phyloP scores from a whole-genome alignment of 2,797 vertebrate genomes.

The Petrocephalus sullivani region DNA sequence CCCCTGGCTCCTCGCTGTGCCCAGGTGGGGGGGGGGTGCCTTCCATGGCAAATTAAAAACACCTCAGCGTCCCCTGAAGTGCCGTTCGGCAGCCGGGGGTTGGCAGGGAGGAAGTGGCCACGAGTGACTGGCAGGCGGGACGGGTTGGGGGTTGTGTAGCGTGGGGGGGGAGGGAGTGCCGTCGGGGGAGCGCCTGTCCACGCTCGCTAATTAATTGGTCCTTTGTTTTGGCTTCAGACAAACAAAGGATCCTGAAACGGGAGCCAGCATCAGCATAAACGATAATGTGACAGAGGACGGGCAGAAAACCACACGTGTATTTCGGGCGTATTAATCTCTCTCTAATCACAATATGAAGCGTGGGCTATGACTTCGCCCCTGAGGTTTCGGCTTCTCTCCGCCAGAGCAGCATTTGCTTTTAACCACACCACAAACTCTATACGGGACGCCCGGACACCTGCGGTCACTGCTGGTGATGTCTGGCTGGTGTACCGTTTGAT shows the following conservation, averaged over 20 bases:
- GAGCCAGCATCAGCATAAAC: constrained; percentile 23
- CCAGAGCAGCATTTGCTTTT: background rate
- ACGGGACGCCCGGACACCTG: background rate
- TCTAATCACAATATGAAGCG: background rate
- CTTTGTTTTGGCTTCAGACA: constrained; percentile 53
- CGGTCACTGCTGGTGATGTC: background rate
- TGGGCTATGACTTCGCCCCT: background rate
- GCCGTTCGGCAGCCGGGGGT: constrained; percentile 15
- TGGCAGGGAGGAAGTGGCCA: constrained; percentile 29
- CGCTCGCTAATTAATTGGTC: constrained; percentile 56
- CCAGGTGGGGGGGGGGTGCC: too few relatives aligned
- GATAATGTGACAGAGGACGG: constrained; percentile 18
- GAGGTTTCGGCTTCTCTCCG: background rate
- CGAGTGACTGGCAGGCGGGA: constrained; percentile 44
- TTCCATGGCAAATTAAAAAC: constrained; percentile 35
- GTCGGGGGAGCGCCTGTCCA: constrained; percentile 46
- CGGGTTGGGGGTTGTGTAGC: background rate
- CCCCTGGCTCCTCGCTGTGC: constrained; percentile 28
- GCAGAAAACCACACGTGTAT: constrained; percentile 42
- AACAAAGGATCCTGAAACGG: constrained; percentile 37
- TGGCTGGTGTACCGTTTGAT: background rate
- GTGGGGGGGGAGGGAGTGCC: constrained; percentile 40
- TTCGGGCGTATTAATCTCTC: constrained; percentile 49
- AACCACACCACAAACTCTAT: background rate
- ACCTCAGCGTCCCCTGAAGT: constrained; percentile 32